Conservation (phyloP, 2,888 invertebrate species). For the Drosophila mimica region DNA sequence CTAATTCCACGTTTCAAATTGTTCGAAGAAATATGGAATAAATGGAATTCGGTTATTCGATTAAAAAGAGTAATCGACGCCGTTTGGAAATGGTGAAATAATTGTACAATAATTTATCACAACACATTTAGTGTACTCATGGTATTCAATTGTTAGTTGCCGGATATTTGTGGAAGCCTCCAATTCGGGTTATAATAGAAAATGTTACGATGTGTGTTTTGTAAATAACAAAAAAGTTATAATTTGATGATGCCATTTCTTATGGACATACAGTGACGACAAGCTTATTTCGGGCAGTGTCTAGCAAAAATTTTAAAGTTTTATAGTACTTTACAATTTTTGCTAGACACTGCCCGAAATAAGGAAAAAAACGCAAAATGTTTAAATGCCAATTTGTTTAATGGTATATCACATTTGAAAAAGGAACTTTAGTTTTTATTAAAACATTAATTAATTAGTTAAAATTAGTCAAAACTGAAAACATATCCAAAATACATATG, state of each 20-base stretch:
- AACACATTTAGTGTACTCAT: not conserved
- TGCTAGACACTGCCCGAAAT: too few relatives aligned
- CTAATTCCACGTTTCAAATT: not conserved
- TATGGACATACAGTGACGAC: too few relatives aligned
- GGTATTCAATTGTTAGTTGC: not conserved
- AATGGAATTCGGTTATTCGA: not conserved
- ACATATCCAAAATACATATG: too few relatives aligned
- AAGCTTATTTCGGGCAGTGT: too few relatives aligned
- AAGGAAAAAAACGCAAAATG: too few relatives aligned
- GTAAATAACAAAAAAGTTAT: not conserved
- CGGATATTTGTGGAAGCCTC: not conserved
- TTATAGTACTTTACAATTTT: too few relatives aligned
- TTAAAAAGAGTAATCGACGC: constrained; percentile 1
- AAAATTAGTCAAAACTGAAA: too few relatives aligned
- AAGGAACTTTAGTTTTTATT: too few relatives aligned
- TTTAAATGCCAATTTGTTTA: too few relatives aligned
- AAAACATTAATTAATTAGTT: too few relatives aligned
- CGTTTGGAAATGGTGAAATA: not conserved
- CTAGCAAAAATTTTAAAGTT: too few relatives aligned
- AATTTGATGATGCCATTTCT: not conserved
- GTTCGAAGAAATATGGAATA: not conserved
- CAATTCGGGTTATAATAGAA: not conserved
- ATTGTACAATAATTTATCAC: not conserved
- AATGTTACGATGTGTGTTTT: not conserved
- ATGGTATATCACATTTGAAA: too few relatives aligned